A percentile compares a stretch with the other conserved stretches of the same genome.
These are phyloP conservation scores for Calcarius lapponicus DNA, from an alignment of 2,797 vertebrate genomes.

Conservation along the genomic window DNA sequence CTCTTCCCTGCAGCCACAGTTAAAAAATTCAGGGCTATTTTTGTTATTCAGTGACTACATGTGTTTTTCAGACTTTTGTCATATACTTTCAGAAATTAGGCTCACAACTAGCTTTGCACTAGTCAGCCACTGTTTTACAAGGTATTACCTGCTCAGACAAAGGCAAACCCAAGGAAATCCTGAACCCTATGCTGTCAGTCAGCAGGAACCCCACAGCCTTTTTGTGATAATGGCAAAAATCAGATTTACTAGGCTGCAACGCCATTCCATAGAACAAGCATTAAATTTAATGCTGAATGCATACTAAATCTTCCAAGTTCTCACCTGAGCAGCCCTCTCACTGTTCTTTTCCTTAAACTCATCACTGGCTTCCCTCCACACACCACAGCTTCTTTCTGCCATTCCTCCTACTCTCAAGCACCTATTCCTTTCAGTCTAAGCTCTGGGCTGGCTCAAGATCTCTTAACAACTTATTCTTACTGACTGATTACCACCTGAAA, in stretches of 20 bases:
- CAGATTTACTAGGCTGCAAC: neutral
- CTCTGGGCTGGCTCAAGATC: neutral
- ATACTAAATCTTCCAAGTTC: neutral
- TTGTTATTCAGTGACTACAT: neutral
- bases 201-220: fast-evolving
- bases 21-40: neutral
- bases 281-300: neutral
- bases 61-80: neutral
- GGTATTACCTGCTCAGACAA: neutral
- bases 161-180: neutral
- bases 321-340: neutral
- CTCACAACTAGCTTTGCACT: neutral
- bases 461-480: neutral
- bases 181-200: neutral
- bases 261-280: neutral
- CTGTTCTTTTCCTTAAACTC: neutral
- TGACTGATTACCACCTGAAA: neutral
- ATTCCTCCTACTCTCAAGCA: neutral
- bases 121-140: neutral
- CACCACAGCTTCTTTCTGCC: neutral
- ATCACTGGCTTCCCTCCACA: neutral
- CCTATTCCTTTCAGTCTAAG: neutral
- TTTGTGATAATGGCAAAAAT: neutral
- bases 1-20: fast-evolving
- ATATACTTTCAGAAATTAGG: neutral